A percentile compares a stretch with the other conserved stretches of the same genome.
phyloP scores from a whole-genome alignment of 2,797 vertebrate species.

The Myiothlypis chrysogaster region DNA sequence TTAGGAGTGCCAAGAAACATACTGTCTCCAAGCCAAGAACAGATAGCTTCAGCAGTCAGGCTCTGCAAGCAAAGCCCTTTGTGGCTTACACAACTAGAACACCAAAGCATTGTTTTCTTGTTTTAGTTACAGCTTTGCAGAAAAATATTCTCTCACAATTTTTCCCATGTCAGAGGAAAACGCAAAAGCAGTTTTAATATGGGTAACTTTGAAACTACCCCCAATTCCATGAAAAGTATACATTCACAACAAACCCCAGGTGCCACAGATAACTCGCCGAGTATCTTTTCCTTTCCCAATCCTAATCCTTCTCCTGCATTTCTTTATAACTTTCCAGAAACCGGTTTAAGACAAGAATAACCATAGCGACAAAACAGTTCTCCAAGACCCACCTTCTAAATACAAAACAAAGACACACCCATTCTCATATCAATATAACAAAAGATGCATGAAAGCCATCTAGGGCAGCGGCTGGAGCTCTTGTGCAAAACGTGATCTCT shows the following conservation, averaged over 20 bases:
- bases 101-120: background rate
- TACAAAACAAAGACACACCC: background rate
- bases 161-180: background rate
- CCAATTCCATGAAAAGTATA: background rate
- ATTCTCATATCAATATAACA: background rate
- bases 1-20: background rate
- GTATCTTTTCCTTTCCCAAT: background rate
- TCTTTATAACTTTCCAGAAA: background rate
- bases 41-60: background rate
- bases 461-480: background rate
- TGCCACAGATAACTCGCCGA: accelerated
- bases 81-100: background rate
- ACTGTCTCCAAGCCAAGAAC: background rate
- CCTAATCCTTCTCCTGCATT: background rate
- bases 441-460: background rate
- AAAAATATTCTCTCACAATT: background rate
- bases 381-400: background rate
- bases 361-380: background rate
- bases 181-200: accelerated
- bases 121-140: background rate
- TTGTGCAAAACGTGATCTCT: background rate
- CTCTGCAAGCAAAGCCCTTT: background rate
- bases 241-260: background rate
- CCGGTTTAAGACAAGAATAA: background rate
- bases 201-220: background rate